Evolutionary conservation across 2,888 invertebrate species (phyloP).

Genomic region (Eupithecia dodoneata): DNA sequence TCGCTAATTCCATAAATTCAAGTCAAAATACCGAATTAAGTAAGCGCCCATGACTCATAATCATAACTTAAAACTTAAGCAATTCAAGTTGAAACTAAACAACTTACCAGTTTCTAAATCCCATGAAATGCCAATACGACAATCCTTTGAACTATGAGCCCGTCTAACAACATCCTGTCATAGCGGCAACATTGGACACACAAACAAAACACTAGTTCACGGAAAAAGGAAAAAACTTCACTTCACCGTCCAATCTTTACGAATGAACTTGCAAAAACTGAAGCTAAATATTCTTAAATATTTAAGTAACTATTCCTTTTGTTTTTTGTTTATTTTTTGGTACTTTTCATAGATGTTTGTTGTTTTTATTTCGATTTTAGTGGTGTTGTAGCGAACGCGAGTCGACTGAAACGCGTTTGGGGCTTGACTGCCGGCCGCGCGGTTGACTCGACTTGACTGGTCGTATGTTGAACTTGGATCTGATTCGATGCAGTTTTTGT

Average conservation of each 20-base stretch:
- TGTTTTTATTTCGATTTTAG: not conserved
- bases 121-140: slow-evolving; percentile 72
- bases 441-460: not conserved
- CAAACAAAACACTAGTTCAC: slow-evolving; percentile 73
- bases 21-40: slow-evolving; percentile 16
- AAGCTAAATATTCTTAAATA: not conserved
- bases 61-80: slow-evolving; percentile 16
- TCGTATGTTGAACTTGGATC: slow-evolving; percentile 36
- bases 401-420: slow-evolving; percentile 10
- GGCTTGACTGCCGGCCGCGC: slow-evolving; percentile 22
- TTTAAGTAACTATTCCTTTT: not conserved
- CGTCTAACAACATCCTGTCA: slow-evolving; percentile 72
- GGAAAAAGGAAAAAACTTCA: slow-evolving; percentile 52
- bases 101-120: slow-evolving; percentile 73
- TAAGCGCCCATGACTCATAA: slow-evolving; percentile 5
- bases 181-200: slow-evolving; percentile 67
- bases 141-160: slow-evolving; percentile 59
- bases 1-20: not conserved
- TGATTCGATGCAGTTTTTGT: slow-evolving; percentile 42
- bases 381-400: not conserved
- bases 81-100: not conserved
- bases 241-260: slow-evolving; percentile 9
- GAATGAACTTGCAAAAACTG: not conserved
- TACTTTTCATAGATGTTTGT: slow-evolving; percentile 23
- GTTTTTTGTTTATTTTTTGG: not conserved